phyloP scores from a whole-genome alignment of 1,140 invertebrate species.

The Protaetia brevitarsis region DNA sequence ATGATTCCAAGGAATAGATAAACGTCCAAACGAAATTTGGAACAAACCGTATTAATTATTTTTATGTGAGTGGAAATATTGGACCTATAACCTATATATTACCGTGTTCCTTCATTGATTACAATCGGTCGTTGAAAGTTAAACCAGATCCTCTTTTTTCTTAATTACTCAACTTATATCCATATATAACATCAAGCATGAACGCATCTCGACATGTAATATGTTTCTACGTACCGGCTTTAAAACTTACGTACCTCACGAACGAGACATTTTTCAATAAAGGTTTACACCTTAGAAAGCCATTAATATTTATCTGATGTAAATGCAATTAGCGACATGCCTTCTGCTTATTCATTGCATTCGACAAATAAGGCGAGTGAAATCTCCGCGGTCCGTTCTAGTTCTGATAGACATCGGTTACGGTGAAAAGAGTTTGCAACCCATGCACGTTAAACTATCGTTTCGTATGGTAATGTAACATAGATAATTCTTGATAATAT shows the following conservation, averaged over 20 bases:
- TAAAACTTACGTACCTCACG: neutral
- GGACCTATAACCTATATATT: too few species aligned
- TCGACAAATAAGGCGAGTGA: slow-evolving; percentile 15
- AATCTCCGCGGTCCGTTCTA: slow-evolving; percentile 3
- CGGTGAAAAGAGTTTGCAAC: neutral
- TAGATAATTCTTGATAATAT: slow-evolving; percentile 7
- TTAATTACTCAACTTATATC: too few species aligned
- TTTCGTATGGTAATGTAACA: slow-evolving; percentile 6
- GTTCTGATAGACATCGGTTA: slow-evolving; percentile 16
- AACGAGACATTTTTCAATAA: neutral
- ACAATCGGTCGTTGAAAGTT: too few species aligned
- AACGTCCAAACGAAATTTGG: too few species aligned
- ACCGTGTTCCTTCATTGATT: too few species aligned
- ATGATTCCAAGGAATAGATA: too few species aligned
- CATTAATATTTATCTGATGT: slow-evolving; percentile 10
- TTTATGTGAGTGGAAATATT: too few species aligned
- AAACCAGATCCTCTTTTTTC: too few species aligned
- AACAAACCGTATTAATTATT: too few species aligned
- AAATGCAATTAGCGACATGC: neutral
- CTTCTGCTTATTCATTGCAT: slow-evolving; percentile 12
- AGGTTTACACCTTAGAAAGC: slow-evolving; percentile 1
- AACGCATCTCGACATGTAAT: neutral
- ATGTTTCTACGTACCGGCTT: neutral
- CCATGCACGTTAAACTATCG: slow-evolving; percentile 10
- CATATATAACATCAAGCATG: neutral